Evolutionary conservation across 2,797 vertebrate species (phyloP).

Genomic region (Nasua narica): DNA sequence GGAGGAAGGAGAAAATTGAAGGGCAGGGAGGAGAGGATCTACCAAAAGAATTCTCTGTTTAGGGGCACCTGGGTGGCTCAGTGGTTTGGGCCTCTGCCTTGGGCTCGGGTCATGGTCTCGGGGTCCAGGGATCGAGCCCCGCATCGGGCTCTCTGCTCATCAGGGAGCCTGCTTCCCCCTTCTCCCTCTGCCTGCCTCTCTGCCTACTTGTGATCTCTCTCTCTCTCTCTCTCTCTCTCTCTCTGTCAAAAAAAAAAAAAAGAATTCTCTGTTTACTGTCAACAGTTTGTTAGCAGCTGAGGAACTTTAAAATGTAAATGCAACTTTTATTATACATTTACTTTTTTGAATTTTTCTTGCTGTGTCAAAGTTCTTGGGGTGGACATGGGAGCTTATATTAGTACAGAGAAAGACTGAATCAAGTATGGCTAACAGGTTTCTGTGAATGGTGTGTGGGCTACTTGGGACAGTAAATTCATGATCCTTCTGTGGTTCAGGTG

Average conservation of each 20-base stretch:
- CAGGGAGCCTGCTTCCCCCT: too few species aligned
- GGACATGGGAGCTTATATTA: not conserved
- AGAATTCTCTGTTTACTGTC: not conserved
- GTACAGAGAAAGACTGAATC: not conserved
- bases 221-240: too few species aligned
- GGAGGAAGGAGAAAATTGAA: not conserved
- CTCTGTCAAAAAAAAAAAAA: too few species aligned
- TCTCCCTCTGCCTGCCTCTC: too few species aligned
- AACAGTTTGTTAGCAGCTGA: not conserved
- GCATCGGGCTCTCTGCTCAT: too few species aligned
- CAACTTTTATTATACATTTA: not conserved
- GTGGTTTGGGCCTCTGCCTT: too few species aligned
- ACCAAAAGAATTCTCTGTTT: not conserved
- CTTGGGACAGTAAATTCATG: not conserved
- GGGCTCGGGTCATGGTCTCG: too few species aligned
- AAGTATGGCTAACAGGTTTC: not conserved
- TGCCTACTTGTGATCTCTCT: too few species aligned
- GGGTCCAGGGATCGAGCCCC: too few species aligned
- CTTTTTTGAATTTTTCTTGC: slow-evolving; percentile 6
- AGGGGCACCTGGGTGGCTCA: too few species aligned
- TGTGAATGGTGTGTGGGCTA: not conserved
- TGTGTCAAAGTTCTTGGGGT: not conserved
- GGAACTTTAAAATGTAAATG: slow-evolving; percentile 5
- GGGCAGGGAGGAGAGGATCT: not conserved
- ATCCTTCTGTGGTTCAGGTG: not conserved